Evolutionary conservation across 1,140 invertebrate genomes (phyloP), one percentile per base, ranked within the genome.

Genomic region (Macrobrachium rosenbergii): DNA sequence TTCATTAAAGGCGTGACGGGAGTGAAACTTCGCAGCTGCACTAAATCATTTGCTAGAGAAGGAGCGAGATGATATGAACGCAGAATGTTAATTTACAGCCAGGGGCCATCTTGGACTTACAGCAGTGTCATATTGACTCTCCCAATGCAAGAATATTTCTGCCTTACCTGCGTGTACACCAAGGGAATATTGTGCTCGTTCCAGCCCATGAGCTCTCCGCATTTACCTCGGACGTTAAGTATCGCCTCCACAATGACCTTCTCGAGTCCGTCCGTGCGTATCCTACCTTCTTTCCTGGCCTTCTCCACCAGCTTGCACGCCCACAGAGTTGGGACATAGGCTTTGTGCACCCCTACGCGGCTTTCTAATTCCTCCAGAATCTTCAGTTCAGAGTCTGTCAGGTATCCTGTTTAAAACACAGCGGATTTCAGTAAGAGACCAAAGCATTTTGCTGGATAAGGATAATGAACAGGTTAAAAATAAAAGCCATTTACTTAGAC

Each of bases 141-240:
- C n/a, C n/a, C n/a, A n/a, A n/a, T n/a, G 3, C 28, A 37, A 37
- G 28, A 3, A 37, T 3, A 37, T 37, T 37, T 2, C 28, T 37
- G 28, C 92, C 98, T 98, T 99, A 37, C 98, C 98, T 90, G 99
- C 96, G 93, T 98, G 99, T 92, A 99, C 98, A 91, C 97, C 96
- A 92, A 99, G 94, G 93, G 28, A 94, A 89, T 72, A 16, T 72
- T 72, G 16, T 72, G 21, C 21, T 72, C 67, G 16, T 72, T 21
- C 67, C 67, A 72, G 5, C 67, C 67, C 67, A 72, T 21, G 23
- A 72, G 21, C 17, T 17, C 16, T 21, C 67, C 67, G 7, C 67
- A 72, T 5, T 37, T 21, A 6, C 67, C 67, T 16, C 67, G 10
- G 21, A 72, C 67, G 14, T 72, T 72, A 3, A 72, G 67, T 21